These are phyloP conservation scores for Coptodon bakossiorum DNA, from an alignment of 2,113 vertebrate genomes.

Conservation along the genomic window DNA sequence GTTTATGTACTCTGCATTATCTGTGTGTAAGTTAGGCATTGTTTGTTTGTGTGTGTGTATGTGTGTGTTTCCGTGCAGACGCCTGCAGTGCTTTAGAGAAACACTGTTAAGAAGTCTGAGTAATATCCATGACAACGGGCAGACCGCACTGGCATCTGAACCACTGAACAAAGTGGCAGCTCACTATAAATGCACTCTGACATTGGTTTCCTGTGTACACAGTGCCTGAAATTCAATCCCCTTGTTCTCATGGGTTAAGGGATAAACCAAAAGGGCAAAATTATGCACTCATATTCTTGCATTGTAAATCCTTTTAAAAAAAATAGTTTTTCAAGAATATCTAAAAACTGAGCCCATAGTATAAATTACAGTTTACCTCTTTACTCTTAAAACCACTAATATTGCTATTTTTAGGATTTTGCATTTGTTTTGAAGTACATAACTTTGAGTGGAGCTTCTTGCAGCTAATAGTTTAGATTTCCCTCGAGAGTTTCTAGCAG, in stretches of 20 bases:
- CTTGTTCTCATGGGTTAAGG: not conserved
- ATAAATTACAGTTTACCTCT: not conserved
- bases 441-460: not conserved
- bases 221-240: not conserved
- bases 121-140: constrained; percentile 70
- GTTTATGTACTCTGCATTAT: not conserved
- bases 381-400: not conserved
- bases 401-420: not conserved
- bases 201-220: constrained; percentile 9
- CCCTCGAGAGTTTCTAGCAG: not conserved
- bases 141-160: constrained; percentile 57
- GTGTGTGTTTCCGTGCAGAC: not conserved
- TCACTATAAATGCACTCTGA: constrained; percentile 28
- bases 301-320: fast-evolving
- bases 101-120: constrained; percentile 61
- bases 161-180: constrained; percentile 61
- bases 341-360: not conserved
- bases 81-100: constrained; percentile 35
- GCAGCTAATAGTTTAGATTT: not conserved
- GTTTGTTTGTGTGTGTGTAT: not conserved
- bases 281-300: not conserved
- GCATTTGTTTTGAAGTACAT: not conserved
- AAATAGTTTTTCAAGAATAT: not conserved
- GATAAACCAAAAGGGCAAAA: not conserved
- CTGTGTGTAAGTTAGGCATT: not conserved